These are phyloP conservation scores for Catharus ustulatus DNA, from an alignment of 2,797 vertebrate species.

Conservation along the genomic window DNA sequence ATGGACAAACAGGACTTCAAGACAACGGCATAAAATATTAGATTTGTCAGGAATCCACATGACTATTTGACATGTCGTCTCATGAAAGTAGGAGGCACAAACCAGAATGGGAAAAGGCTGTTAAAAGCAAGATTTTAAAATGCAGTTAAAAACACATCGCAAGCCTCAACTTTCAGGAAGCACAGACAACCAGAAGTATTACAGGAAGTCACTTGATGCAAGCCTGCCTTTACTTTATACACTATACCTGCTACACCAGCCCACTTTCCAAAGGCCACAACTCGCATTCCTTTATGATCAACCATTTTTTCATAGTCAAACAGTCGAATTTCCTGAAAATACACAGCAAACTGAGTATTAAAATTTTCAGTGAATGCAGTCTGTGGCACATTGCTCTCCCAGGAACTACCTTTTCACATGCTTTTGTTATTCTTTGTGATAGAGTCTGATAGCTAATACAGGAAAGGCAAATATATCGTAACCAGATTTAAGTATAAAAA, in stretches of 20 bases:
- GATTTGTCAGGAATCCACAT: not conserved
- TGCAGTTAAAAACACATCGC: not conserved
- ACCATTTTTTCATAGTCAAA: constrained; percentile 99
- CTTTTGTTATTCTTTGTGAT: not conserved
- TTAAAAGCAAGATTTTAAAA: constrained; percentile 45
- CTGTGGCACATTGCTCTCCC: not conserved
- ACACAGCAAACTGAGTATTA: constrained; percentile 51
- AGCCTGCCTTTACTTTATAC: constrained; percentile 55
- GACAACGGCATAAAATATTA: not conserved
- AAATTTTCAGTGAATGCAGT: constrained; percentile 26
- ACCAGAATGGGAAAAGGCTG: constrained; percentile 9
- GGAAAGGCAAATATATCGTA: not conserved
- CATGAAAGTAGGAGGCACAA: not conserved
- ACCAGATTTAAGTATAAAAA: not conserved
- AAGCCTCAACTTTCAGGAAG: constrained; percentile 19
- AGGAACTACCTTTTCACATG: not conserved
- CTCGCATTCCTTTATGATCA: constrained; percentile 88
- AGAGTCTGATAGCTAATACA: not conserved
- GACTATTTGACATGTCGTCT: not conserved
- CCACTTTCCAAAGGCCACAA: constrained; percentile 98
- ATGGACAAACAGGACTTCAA: not conserved
- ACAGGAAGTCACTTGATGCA: constrained; percentile 1
- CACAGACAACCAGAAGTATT: not conserved
- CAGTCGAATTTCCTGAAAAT: constrained; percentile 89
- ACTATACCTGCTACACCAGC: constrained; percentile 93